A percentile compares a stretch with the other conserved stretches of the same genome.
phyloP scores from a whole-genome alignment of 2,113 vertebrate genomes.

The Gasterosteus aculeatus region DNA sequence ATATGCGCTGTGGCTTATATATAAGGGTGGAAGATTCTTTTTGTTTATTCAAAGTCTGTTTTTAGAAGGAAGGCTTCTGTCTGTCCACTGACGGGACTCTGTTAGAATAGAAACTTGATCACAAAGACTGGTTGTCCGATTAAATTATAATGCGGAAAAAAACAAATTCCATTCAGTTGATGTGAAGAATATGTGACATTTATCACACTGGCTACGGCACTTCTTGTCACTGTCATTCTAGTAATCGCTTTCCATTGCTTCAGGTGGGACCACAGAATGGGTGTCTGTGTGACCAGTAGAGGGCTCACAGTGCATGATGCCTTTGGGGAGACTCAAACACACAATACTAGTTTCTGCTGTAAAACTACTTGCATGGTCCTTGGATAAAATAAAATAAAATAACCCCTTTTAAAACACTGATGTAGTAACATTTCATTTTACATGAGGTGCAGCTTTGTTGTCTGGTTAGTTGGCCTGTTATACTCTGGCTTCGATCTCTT shows the following conservation, averaged over 20 bases:
- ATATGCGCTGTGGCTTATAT: background rate
- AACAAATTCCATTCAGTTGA: background rate
- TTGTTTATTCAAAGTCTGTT: background rate
- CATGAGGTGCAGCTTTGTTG: background rate
- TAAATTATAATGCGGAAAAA: background rate
- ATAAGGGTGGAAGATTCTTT: background rate
- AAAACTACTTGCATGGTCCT: background rate
- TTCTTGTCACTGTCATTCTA: background rate
- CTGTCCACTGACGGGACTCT: background rate
- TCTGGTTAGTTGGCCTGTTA: constrained; percentile 4
- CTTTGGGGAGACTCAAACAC: background rate
- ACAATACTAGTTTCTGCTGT: background rate
- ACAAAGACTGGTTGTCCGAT: background rate
- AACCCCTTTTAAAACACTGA: background rate
- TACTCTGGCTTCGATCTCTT: constrained; percentile 11
- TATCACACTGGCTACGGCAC: background rate
- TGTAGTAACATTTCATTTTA: background rate
- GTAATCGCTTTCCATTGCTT: constrained; percentile 14
- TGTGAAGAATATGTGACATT: constrained; percentile 1
- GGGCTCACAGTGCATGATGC: constrained; percentile 47
- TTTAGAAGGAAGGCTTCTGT: background rate
- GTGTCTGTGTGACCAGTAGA: constrained; percentile 61
- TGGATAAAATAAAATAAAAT: background rate
- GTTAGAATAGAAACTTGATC: background rate
- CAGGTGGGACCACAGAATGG: background rate